Percentiles rank a stretch among this genome's conserved stretches.
Conservation (phyloP, 2,113 vertebrate species). For the Argyrosomus japonicus region DNA sequence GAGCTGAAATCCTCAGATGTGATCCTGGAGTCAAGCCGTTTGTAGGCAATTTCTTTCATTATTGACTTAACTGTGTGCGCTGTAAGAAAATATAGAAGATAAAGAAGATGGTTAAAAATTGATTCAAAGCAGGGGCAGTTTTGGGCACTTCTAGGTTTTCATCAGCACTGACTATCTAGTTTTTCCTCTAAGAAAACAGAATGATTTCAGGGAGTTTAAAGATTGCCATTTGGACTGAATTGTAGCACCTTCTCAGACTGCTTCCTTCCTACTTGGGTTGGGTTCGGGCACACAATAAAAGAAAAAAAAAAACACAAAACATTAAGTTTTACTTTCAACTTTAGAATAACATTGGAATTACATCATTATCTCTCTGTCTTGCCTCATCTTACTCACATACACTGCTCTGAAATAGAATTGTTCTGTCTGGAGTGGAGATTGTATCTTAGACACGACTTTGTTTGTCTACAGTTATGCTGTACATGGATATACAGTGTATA, state of each 20-base stretch:
- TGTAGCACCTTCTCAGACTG: background rate
- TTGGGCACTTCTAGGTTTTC: background rate
- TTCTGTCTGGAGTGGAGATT: background rate
- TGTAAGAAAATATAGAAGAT: background rate
- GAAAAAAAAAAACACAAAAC: background rate
- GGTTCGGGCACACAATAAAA: background rate
- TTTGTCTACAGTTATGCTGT: background rate
- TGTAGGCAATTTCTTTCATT: background rate
- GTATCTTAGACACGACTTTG: background rate
- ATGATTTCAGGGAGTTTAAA: background rate
- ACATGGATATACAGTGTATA: background rate
- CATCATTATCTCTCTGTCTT: constrained; percentile 31
- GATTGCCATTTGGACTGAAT: background rate
- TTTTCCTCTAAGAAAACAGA: background rate
- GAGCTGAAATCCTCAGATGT: background rate
- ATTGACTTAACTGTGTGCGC: background rate
- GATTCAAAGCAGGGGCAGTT: background rate
- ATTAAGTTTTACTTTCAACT: constrained; percentile 2
- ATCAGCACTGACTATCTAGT: background rate
- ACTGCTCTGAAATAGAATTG: background rate
- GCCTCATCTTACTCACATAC: constrained; percentile 18
- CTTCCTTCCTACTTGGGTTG: background rate
- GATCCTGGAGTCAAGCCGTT: background rate
- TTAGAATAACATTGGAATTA: constrained; percentile 16
- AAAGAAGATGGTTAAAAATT: background rate